Conservation (phyloP, 2,888 invertebrate species). For the Meliscaeva auricollis region DNA sequence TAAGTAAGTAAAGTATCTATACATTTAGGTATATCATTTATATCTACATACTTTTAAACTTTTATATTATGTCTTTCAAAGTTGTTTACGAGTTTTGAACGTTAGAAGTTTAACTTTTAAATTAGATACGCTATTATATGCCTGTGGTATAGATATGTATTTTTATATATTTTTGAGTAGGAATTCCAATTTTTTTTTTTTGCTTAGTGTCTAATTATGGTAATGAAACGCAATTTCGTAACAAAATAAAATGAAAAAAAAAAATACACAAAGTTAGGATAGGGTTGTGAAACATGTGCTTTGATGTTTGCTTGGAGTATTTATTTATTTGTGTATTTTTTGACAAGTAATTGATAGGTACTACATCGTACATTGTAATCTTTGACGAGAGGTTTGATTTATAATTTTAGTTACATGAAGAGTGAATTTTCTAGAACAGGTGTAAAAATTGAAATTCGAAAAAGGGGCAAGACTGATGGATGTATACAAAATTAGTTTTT, state of each 20-base stretch:
- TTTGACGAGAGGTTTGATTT: no score
- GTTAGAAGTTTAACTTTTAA: conserved; percentile 37
- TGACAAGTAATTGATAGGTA: conserved; percentile 6
- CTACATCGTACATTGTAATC: no score
- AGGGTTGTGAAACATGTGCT: conserved; percentile 42
- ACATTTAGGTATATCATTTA: not conserved
- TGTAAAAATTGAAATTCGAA: no score
- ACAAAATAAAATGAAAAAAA: conserved; percentile 10
- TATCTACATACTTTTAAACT: not conserved
- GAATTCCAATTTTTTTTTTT: conserved; percentile 7
- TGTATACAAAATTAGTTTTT: no score
- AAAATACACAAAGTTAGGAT: not conserved
- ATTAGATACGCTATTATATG: conserved; percentile 25
- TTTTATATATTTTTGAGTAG: not conserved
- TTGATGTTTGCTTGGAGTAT: not conserved
- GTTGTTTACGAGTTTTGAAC: conserved; percentile 47
- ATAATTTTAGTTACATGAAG: no score
- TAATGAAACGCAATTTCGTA: conserved; percentile 56
- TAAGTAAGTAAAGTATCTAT: not conserved
- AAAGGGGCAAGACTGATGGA: not conserved
- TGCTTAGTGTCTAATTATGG: conserved; percentile 31
- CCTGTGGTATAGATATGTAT: not conserved
- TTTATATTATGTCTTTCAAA: conserved; percentile 5
- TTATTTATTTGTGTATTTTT: not conserved
- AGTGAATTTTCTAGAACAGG: no score